Conservation (phyloP, 2,797 vertebrate genomes). For the Parauchenoglanis ngamensis region DNA sequence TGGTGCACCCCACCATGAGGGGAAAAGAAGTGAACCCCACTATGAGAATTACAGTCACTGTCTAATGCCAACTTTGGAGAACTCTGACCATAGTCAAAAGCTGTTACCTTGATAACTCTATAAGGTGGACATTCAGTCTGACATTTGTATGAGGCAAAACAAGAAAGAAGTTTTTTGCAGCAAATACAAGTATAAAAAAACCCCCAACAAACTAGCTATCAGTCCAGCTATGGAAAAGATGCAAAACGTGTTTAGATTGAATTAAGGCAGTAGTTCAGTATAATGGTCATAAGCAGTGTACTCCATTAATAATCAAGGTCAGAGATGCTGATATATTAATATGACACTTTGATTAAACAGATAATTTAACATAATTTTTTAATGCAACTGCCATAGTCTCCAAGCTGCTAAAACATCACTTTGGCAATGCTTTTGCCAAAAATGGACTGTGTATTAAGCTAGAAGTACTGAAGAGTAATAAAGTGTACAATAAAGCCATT, state of each 20-base stretch:
- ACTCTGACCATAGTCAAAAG: neutral
- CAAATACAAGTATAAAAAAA: neutral
- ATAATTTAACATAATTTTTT: neutral
- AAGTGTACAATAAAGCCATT: neutral
- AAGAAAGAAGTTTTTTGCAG: neutral
- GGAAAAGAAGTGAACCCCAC: neutral
- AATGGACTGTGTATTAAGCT: neutral
- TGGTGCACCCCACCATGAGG: neutral
- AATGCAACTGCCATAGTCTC: neutral
- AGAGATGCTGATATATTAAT: neutral
- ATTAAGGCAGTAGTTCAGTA: neutral
- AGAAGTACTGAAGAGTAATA: neutral
- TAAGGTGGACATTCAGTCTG: neutral
- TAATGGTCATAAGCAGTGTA: neutral
- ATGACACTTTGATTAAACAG: neutral
- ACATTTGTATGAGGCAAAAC: neutral
- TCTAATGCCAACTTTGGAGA: neutral
- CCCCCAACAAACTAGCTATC: neutral
- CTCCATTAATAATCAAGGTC: neutral
- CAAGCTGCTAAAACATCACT: neutral
- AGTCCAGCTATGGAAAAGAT: neutral
- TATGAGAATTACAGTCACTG: neutral
- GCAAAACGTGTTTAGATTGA: neutral
- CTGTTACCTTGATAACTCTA: neutral
- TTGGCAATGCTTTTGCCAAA: neutral